Conservation (phyloP, 2,797 vertebrate species). For the Strix occidentalis region DNA sequence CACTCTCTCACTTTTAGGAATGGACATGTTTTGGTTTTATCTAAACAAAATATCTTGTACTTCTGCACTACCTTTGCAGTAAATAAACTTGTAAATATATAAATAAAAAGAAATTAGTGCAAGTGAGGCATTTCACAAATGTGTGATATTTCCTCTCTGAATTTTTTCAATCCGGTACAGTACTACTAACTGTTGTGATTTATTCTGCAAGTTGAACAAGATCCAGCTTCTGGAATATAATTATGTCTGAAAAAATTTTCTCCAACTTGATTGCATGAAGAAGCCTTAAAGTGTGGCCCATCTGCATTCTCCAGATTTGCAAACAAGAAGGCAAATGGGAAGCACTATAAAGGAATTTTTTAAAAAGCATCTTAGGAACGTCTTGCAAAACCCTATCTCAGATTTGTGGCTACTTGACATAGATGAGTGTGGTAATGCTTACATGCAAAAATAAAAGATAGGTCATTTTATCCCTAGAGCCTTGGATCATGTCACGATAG, state of each 20-base stretch:
- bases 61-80: neutral
- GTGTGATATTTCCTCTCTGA: neutral
- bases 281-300: neutral
- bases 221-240: conserved; percentile 16
- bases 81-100: neutral
- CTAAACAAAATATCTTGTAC: neutral
- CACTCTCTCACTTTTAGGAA: neutral
- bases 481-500: neutral
- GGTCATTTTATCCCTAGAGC: neutral
- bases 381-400: neutral
- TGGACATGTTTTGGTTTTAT: neutral
- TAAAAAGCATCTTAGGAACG: neutral
- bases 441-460: neutral
- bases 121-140: neutral
- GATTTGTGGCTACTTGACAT: neutral
- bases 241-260: neutral
- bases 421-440: neutral
- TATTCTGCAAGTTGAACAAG: neutral
- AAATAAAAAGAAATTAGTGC: neutral
- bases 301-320: neutral
- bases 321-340: neutral
- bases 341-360: neutral
- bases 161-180: neutral
- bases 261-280: neutral
- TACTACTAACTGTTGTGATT: neutral